Percentiles rank a stretch among this genome's conserved stretches.
phyloP scores from a whole-genome alignment of 2,888 invertebrate species.

The Drosophila quinaria region DNA sequence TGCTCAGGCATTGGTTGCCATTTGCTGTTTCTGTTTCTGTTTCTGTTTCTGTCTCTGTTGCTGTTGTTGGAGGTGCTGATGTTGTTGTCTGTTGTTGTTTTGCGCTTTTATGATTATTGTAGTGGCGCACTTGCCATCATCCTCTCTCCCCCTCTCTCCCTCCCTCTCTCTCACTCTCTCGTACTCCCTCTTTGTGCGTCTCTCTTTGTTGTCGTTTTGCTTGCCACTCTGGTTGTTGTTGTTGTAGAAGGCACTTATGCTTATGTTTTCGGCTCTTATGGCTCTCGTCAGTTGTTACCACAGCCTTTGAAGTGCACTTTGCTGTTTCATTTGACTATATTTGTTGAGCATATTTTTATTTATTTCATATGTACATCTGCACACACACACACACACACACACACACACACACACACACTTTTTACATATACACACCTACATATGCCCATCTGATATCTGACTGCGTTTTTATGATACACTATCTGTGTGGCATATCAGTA shows the following conservation, averaged over 20 bases:
- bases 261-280: conserved; percentile 72
- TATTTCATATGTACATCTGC: conserved; percentile 29
- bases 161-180: conserved; percentile 26
- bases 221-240: conserved; percentile 26
- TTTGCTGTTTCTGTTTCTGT: conserved; percentile 34
- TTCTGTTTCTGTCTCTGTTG: conserved; percentile 21
- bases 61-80: conserved; percentile 33
- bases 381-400: neutral
- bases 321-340: conserved; percentile 80
- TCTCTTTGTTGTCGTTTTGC: conserved; percentile 28
- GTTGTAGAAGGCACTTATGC: conserved; percentile 65
- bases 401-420: neutral
- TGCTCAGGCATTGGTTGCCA: conserved; percentile 57
- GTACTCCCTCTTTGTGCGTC: conserved; percentile 12
- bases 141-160: conserved; percentile 8
- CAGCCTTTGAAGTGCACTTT: conserved; percentile 81
- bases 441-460: neutral
- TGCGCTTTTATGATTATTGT: conserved; percentile 80
- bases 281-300: conserved; percentile 54
- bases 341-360: conserved; percentile 75
- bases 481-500: neutral
- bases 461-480: conserved; percentile 13
- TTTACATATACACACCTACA: neutral
- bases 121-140: conserved; percentile 63
- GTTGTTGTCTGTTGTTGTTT: conserved; percentile 60